Percentiles rank a stretch among this genome's conserved stretches.
Conservation (phyloP, 1,140 invertebrate genomes). For the Probaryconus sp. region DNA sequence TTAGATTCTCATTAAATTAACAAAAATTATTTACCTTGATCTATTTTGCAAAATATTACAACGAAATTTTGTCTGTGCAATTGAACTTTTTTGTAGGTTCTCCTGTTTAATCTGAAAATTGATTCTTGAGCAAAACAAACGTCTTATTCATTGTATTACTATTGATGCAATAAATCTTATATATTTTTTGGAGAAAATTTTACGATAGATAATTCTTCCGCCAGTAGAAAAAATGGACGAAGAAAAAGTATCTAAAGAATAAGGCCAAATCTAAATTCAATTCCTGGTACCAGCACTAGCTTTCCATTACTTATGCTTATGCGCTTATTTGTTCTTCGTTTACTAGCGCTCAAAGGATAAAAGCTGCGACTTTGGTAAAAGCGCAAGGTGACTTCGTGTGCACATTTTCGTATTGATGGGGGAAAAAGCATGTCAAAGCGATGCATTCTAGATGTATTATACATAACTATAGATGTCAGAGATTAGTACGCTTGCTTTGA, state of each 20-base stretch:
- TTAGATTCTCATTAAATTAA: no score
- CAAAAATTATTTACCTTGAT: no score
- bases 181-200: no score
- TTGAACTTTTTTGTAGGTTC: no score
- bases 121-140: no score
- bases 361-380: conserved; percentile 48
- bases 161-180: no score
- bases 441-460: conserved; percentile 37
- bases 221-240: conserved; percentile 1
- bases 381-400: conserved; percentile 57
- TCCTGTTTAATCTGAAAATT: no score
- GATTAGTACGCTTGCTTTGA: conserved; percentile 23
- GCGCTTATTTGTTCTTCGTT: conserved; percentile 47
- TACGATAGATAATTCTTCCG: no score
- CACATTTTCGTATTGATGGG: conserved; percentile 38
- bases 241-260: conserved; percentile 34
- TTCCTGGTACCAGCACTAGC: conserved; percentile 40
- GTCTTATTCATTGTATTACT: no score
- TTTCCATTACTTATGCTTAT: conserved; percentile 32
- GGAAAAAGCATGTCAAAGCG: conserved; percentile 37
- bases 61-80: no score
- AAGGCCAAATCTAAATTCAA: conserved; percentile 54
- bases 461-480: conserved; percentile 1
- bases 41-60: no score
- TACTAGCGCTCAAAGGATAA: conserved; percentile 48